These are phyloP conservation scores for Parnassius smintheus DNA, from an alignment of 2,888 invertebrate species.

Conservation along the genomic window DNA sequence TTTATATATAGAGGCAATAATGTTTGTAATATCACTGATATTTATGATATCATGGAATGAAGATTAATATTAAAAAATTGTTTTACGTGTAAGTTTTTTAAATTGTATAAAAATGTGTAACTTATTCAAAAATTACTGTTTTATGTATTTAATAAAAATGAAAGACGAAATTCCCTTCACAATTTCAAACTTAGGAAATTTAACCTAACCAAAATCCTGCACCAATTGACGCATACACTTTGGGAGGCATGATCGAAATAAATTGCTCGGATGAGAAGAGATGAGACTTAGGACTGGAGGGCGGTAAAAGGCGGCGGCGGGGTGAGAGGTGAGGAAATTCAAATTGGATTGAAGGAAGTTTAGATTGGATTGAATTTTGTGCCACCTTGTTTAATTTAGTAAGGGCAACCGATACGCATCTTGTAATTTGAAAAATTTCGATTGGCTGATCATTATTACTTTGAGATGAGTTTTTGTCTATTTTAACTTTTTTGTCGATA, in stretches of 20 bases:
- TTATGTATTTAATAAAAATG: no score
- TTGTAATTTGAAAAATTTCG: conserved; percentile 6
- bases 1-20: no score
- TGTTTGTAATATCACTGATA: no score
- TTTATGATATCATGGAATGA: no score
- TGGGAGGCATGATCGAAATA: conserved; percentile 42
- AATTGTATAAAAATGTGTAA: no score
- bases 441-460: no score
- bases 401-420: conserved; percentile 41
- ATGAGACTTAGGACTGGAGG: conserved; percentile 20
- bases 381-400: conserved; percentile 76
- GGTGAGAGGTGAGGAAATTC: conserved; percentile 56
- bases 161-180: no score
- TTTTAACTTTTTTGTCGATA: no score
- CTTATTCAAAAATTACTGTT: no score
- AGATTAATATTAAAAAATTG: no score
- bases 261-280: conserved; percentile 44
- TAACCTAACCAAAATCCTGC: conserved; percentile 24
- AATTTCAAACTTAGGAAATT: conserved; percentile 5
- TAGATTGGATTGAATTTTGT: conserved; percentile 77
- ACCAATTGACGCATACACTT: conserved; percentile 32
- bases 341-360: conserved; percentile 78
- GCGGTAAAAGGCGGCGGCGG: conserved; percentile 30
- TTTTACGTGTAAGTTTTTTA: no score
- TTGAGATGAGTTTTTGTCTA: no score